phyloP scores from a whole-genome alignment of 2,888 invertebrate species.

The Drosophila diplacantha region DNA sequence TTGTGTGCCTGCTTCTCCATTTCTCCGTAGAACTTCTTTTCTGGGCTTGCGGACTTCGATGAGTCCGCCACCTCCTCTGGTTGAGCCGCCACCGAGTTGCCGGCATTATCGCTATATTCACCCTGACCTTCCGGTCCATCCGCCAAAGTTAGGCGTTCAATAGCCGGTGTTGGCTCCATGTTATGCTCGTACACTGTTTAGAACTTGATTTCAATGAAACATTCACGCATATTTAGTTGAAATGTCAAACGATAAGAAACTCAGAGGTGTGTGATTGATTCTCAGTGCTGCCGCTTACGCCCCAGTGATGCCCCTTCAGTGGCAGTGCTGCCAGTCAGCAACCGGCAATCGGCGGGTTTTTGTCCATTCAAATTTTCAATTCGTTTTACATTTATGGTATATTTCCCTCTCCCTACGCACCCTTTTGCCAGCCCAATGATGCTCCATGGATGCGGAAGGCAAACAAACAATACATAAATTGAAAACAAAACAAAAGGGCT shows the following conservation, averaged over 20 bases:
- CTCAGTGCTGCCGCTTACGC: not conserved
- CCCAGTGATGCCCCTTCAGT: not conserved
- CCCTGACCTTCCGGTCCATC: not conserved
- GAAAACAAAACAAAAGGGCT: conserved; percentile 36
- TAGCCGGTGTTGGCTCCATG: not conserved
- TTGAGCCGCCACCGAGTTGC: not conserved
- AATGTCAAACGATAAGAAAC: not conserved
- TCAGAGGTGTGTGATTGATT: not conserved
- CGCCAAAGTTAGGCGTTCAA: not conserved
- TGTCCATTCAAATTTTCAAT: not conserved
- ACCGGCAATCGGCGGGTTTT: not conserved
- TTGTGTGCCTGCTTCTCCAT: not conserved
- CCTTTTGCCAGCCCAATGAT: conserved; percentile 3
- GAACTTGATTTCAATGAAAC: not conserved
- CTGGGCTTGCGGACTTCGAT: too few species aligned
- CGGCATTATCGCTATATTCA: not conserved
- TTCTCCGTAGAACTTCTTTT: not conserved
- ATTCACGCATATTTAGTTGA: not conserved
- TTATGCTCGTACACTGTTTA: too few species aligned
- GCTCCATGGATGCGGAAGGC: conserved; percentile 30
- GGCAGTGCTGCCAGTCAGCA: not conserved
- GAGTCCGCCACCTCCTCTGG: not conserved
- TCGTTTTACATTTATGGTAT: not conserved
- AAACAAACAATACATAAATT: conserved; percentile 41
- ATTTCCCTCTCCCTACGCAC: not conserved